These are phyloP conservation scores for Pituophis catenifer DNA, from an alignment of 2,113 vertebrate species.

Conservation along the genomic window DNA sequence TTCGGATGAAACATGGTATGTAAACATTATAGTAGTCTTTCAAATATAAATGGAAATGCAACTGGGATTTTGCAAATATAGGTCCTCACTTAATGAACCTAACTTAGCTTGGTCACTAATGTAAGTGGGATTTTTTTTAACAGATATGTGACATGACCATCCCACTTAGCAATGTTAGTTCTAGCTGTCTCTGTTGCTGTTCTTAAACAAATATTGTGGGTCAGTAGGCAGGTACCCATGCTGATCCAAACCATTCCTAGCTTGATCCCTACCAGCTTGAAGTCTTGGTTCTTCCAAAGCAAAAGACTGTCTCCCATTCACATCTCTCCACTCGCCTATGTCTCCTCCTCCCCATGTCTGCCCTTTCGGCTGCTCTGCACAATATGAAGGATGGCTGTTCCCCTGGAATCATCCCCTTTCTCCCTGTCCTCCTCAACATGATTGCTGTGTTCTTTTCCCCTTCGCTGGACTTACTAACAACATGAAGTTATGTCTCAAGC, in stretches of 20 bases:
- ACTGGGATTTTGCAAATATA: background rate
- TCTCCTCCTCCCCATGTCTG: too few relatives aligned
- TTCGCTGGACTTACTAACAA: background rate
- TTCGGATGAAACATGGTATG: background rate
- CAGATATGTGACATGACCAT: background rate
- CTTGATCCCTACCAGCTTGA: background rate
- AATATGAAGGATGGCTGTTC: too few relatives aligned
- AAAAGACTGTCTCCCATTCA: background rate
- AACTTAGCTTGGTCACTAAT: background rate
- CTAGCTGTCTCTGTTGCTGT: background rate
- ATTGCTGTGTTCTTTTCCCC: background rate
- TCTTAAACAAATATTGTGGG: background rate
- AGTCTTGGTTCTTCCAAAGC: background rate
- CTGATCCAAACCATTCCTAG: background rate
- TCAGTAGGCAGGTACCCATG: background rate
- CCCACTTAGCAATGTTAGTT: background rate
- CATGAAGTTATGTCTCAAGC: background rate
- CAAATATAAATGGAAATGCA: background rate
- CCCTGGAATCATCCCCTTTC: background rate
- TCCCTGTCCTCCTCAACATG: background rate
- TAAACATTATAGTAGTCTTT: background rate
- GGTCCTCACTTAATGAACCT: background rate
- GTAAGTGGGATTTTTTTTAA: background rate
- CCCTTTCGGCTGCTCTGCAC: too few relatives aligned
- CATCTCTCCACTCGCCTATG: too few relatives aligned